phyloP scores from a whole-genome alignment of 2,888 invertebrate species.

The Gastrophysa polygoni region DNA sequence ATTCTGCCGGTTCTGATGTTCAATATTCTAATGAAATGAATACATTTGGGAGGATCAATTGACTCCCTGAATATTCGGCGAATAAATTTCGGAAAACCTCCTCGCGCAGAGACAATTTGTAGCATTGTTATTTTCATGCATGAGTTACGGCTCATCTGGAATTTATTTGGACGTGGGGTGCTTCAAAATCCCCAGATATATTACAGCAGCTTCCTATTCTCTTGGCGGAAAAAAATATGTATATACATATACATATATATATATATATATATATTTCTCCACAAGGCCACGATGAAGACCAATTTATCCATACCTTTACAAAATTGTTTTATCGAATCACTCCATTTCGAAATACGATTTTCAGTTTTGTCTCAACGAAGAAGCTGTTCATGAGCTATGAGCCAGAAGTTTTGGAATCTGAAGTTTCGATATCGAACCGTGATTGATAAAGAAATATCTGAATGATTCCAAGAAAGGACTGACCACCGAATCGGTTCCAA shows the following conservation, averaged over 20 bases:
- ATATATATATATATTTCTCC: too few species aligned
- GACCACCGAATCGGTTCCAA: too few species aligned
- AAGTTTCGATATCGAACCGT: too few species aligned
- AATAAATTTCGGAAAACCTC: constrained; percentile 14
- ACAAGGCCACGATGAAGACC: too few species aligned
- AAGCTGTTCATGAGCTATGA: too few species aligned
- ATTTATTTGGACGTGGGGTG: constrained; percentile 22
- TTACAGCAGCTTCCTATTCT: constrained; percentile 11
- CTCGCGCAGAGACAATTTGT: constrained; percentile 20
- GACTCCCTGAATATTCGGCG: constrained; percentile 11
- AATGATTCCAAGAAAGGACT: too few species aligned
- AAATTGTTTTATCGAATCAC: too few species aligned
- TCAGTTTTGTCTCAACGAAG: too few species aligned
- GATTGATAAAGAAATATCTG: too few species aligned
- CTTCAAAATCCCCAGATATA: constrained; percentile 20
- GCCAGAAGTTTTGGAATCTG: too few species aligned
- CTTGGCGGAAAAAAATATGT: neutral
- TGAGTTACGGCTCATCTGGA: constrained; percentile 16
- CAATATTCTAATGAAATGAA: neutral
- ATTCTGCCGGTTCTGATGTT: neutral
- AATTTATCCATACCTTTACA: too few species aligned
- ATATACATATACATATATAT: neutral
- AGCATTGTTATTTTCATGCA: constrained; percentile 21
- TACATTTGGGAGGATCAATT: constrained; percentile 9
- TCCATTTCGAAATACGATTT: too few species aligned